phyloP scores from a whole-genome alignment of 2,888 invertebrate species.

The Dusona sp. region DNA sequence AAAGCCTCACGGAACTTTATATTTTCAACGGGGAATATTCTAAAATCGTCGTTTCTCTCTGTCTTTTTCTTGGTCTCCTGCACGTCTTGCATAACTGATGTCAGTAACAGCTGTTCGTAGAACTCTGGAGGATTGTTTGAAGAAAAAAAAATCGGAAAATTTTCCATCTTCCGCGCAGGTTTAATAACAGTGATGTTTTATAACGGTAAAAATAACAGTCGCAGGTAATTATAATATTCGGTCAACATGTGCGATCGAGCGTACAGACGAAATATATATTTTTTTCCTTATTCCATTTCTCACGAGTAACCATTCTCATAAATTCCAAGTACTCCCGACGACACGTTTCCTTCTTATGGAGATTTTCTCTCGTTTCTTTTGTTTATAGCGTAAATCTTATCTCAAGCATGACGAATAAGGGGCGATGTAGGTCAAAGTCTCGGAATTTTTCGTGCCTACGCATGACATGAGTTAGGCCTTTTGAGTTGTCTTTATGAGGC shows the following conservation, averaged over 20 bases:
- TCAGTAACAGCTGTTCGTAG: slow-evolving; percentile 76
- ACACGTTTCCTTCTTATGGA: slow-evolving; percentile 42
- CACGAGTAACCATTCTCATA: slow-evolving; percentile 27
- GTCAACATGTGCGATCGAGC: slow-evolving; percentile 62
- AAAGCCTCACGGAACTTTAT: slow-evolving; percentile 63
- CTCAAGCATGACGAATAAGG: slow-evolving; percentile 5
- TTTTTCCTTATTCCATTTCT: slow-evolving; percentile 22
- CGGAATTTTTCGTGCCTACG: slow-evolving; percentile 33
- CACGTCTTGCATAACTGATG: slow-evolving; percentile 77
- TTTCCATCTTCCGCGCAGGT: slow-evolving; percentile 32
- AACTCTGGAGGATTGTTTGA: slow-evolving; percentile 76
- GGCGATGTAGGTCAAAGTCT: not conserved
- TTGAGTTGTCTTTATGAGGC: not conserved
- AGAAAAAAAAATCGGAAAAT: slow-evolving; percentile 66
- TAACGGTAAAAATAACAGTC: slow-evolving; percentile 63
- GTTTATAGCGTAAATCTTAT: slow-evolving; percentile 12
- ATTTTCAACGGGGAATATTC: slow-evolving; percentile 63
- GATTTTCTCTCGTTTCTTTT: slow-evolving; percentile 18
- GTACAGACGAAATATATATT: slow-evolving; percentile 11
- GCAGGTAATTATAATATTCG: slow-evolving; percentile 19
- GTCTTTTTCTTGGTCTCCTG: slow-evolving; percentile 16
- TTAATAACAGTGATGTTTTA: slow-evolving; percentile 5
- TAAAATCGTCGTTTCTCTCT: slow-evolving; percentile 61
- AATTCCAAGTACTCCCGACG: slow-evolving; percentile 9
- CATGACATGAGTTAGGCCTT: slow-evolving; percentile 11